Evolutionary conservation across 2,888 invertebrate genomes (phyloP).

Genomic region (Lingula anatina): DNA sequence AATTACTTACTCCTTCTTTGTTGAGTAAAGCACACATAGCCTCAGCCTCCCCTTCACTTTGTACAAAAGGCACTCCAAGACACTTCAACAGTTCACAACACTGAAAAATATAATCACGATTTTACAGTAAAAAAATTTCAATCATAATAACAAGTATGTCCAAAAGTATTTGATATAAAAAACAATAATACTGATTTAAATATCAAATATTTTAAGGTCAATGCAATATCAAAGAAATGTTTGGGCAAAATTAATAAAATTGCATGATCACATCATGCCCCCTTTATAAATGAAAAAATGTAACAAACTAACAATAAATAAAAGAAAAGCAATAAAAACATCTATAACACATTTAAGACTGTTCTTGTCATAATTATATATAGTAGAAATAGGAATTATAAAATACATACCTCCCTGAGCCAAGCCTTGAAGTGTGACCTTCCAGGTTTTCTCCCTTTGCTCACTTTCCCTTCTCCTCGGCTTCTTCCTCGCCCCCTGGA

Average conservation of each 20-base stretch:
- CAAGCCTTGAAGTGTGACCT: slow-evolving; percentile 28
- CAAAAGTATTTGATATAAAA: no score
- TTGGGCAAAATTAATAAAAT: no score
- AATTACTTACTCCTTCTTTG: slow-evolving; percentile 61
- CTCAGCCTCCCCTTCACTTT: slow-evolving; percentile 82
- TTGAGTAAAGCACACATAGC: slow-evolving; percentile 86
- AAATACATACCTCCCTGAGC: slow-evolving; percentile 25
- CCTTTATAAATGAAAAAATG: no score
- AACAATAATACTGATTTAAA: not conserved
- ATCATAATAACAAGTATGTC: not conserved
- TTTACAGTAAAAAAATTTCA: not conserved
- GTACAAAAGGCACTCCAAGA: slow-evolving; percentile 76
- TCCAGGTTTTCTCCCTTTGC: slow-evolving; percentile 14
- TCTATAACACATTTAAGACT: no score
- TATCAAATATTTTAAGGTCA: not conserved
- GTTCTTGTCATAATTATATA: no score
- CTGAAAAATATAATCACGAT: slow-evolving; percentile 52
- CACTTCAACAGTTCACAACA: slow-evolving; percentile 71
- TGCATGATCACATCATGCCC: no score
- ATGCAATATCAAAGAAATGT: no score
- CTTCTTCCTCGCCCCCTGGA: no score
- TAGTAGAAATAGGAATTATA: no score
- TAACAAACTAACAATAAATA: no score
- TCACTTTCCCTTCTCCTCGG: slow-evolving; percentile 3
- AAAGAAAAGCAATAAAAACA: no score